Base-by-base conservation (phyloP, 2,888 invertebrate genomes). In the Nasonia oneida region DNA sequence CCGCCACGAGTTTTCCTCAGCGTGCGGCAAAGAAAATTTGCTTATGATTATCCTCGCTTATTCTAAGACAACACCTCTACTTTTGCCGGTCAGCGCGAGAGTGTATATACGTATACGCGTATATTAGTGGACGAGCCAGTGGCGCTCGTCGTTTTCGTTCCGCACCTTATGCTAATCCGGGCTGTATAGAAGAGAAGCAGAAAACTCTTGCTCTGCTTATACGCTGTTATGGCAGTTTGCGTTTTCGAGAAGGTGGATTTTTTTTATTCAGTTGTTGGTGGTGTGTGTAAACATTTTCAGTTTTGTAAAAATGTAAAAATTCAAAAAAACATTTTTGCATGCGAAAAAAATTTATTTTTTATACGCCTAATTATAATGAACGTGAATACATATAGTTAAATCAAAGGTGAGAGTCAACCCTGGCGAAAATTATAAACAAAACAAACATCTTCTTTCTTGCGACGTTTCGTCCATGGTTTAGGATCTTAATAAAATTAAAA, bases 11-110 rank as follows among this genome's bases (percentile, higher is more conserved):
- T 33, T 57, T 79, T 61, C 37, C 71, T 64, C 67, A 10, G 15
- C 18, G 37, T 0, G 15, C 18, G 37, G 57, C 33, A 73, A 57
- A 15, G 73, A 87, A 90, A 90, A 90, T 90, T 90, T 88, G 71
- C 88, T 89, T 90, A 88, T 88, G 90, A 89, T 92, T 90, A 91
- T 91, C 90, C 90, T 87, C 50, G 87, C 90, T 92, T 90, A 90
- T 91, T 91, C 89, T 90, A 89, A 91, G 90, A 92, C 89, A 91
- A 90, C 90, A 84, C 90, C 90, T 89, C 81, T 73, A 57, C 57
- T 73, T 81, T 71, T 42, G 37, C 33, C 15, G 53, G 80, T 53
- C 80, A 50, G 70, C 53, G 53, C 71, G 37, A 33, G 33, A 8
- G 23, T 39, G 14, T 39, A 15, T 39, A 15, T 42, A 29, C 29